Evolutionary conservation across 2,888 invertebrate genomes (phyloP), one percentile per base, ranked within the genome.

Genomic region (Ecdyonurus torrentis): DNA sequence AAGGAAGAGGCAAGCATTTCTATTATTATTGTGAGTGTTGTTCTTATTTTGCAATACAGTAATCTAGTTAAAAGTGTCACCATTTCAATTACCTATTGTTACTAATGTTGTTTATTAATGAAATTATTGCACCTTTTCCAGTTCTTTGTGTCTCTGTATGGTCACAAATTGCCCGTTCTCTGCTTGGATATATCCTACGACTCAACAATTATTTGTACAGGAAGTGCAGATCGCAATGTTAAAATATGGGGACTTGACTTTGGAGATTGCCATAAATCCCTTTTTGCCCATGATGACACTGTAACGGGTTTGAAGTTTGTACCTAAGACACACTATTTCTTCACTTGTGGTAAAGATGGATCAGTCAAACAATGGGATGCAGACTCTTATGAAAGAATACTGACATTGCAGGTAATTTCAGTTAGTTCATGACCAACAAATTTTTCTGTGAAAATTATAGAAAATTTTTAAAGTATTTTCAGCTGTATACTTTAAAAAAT

Each of bases 221-320:
- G 97, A 5, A 96, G 97, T 1, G 90, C 91, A 0, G 99, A 99
- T 78, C 83, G 95, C 53, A 96, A 92, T 74, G 83, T 98, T 25
- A 96, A 97, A 78, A 86, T 99, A 66, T 99, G 98, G 98, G 98
- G 98, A 50, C 81, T 98, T 77, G 96, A 98, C 76, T 98, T 95
- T 74, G 98, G 98, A n/a, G 96, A 99, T 74, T 97, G 96, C 69
- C 97, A 95, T 76, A 85, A 85, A 70, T 95, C 95, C 0, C 81
- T 98, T 68, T 93, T 96, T 74, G 97, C 96, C 0, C 98, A 99
- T 74, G 94, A 97, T 70, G 95, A 96, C 74, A 91, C 95, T 0
- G 85, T 99, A 10, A 94, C 92, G 64, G 84, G 88, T 37, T 73
- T 98, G 37, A 84, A 87, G 70, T 99, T 99, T 72, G 84, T 96